A percentile compares a stretch with the other conserved stretches of the same genome.
These are phyloP conservation scores for Nomada fucata DNA, from an alignment of 2,888 invertebrate species.

Conservation along the genomic window DNA sequence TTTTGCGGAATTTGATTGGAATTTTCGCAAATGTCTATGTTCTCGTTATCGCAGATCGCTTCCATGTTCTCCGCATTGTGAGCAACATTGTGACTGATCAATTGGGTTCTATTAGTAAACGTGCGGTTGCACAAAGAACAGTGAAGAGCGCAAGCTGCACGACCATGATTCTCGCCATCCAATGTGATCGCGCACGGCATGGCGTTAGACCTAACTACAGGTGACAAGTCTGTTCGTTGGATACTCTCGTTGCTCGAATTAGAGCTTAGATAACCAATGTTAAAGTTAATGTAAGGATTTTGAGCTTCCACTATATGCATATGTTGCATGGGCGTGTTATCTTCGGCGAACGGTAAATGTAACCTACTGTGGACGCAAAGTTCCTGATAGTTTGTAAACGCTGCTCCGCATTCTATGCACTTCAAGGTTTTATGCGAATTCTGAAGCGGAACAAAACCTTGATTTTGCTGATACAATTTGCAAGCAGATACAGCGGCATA, in stretches of 20 bases:
- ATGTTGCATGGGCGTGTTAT: conserved; percentile 75
- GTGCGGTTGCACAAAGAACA: conserved; percentile 80
- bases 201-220: conserved; percentile 58
- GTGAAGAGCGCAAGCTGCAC: conserved; percentile 79
- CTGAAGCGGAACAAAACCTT: conserved; percentile 73
- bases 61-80: conserved; percentile 75
- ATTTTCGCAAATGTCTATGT: conserved; percentile 77
- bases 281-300: conserved; percentile 74
- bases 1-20: conserved; percentile 74
- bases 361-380: conserved; percentile 75
- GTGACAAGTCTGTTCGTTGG: conserved; percentile 48
- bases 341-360: conserved; percentile 76
- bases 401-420: conserved; percentile 77
- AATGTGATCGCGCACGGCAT: conserved; percentile 51
- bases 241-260: conserved; percentile 55
- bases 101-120: conserved; percentile 76
- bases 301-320: conserved; percentile 80
- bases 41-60: conserved; percentile 76
- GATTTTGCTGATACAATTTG: conserved; percentile 78
- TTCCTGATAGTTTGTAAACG: conserved; percentile 79
- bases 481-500: conserved; percentile 74
- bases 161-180: conserved; percentile 64
- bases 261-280: conserved; percentile 68
- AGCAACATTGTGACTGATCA: conserved; percentile 76
- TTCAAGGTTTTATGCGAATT: conserved; percentile 76